Percentiles rank a stretch among this genome's conserved stretches.
Conservation (phyloP, 2,888 invertebrate genomes). For the Volucella zonaria region DNA sequence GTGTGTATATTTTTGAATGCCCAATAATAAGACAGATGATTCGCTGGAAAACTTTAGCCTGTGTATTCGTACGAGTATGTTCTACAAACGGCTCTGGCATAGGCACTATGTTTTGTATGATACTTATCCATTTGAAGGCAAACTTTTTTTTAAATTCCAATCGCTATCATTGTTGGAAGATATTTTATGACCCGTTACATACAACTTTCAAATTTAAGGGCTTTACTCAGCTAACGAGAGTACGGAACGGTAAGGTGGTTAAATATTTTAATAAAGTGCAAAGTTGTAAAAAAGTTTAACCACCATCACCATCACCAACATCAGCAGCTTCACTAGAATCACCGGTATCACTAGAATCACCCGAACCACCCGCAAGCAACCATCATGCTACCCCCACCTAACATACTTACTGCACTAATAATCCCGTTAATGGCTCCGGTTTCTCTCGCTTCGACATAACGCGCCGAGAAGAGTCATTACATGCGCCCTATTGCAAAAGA, state of each 20-base stretch:
- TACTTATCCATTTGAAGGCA: not conserved
- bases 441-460: slow-evolving; percentile 58
- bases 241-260: slow-evolving; percentile 46
- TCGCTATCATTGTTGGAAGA: slow-evolving; percentile 30
- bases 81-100: too few relatives aligned
- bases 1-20: too few relatives aligned
- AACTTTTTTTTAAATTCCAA: slow-evolving; percentile 49
- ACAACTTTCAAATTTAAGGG: slow-evolving; percentile 62
- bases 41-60: too few relatives aligned
- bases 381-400: slow-evolving; percentile 20
- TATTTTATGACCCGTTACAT: slow-evolving; percentile 41
- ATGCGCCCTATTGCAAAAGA: slow-evolving; percentile 37
- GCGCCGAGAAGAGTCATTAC: slow-evolving; percentile 60
- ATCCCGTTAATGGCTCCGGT: slow-evolving; percentile 68
- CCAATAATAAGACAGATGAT: too few relatives aligned
- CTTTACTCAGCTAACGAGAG: slow-evolving; percentile 50
- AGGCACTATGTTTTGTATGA: too few relatives aligned
- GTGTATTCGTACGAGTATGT: too few relatives aligned
- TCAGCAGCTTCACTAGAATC: too few relatives aligned
- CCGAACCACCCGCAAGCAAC: too few relatives aligned
- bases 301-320: slow-evolving; percentile 12
- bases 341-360: too few relatives aligned
- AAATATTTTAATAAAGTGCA: slow-evolving; percentile 72
- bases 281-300: slow-evolving; percentile 65
- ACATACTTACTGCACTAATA: slow-evolving; percentile 72